Percentiles rank a stretch among this genome's conserved stretches.
Evolutionary conservation across 1,140 invertebrate genomes (phyloP).

Genomic region (Homalodisca vitripennis): DNA sequence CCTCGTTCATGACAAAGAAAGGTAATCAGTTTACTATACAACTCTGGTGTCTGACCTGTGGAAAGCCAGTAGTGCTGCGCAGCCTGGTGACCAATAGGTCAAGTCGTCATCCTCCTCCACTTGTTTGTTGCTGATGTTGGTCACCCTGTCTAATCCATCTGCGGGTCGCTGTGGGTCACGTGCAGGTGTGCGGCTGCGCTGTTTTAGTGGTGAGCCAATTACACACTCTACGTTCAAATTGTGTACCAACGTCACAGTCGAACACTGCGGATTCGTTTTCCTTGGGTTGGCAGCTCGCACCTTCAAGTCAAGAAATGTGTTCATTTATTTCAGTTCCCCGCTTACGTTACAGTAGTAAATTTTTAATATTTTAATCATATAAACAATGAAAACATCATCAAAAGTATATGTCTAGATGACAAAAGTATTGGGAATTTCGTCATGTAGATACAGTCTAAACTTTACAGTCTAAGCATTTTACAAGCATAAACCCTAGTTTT

Average conservation of each 20-base stretch:
- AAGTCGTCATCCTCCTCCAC: conserved; percentile 48
- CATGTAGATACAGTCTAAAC: too few species aligned
- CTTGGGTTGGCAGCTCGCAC: conserved; percentile 49
- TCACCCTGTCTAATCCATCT: conserved; percentile 47
- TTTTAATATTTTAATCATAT: too few species aligned
- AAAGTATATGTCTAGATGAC: too few species aligned
- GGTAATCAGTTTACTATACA: too few species aligned
- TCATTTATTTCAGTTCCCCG: background rate
- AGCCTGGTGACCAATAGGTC: conserved; percentile 66
- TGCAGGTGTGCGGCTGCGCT: conserved; percentile 48
- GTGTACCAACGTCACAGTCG: conserved; percentile 52
- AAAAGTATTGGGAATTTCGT: too few species aligned
- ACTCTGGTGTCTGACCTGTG: conserved; percentile 62
- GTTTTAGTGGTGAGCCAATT: conserved; percentile 52
- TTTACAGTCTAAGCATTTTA: too few species aligned
- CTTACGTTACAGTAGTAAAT: too few species aligned
- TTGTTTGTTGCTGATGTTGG: conserved; percentile 44
- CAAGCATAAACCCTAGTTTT: too few species aligned
- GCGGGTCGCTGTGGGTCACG: conserved; percentile 44
- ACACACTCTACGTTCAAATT: conserved; percentile 53
- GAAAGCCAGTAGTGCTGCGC: conserved; percentile 63
- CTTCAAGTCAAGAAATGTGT: background rate
- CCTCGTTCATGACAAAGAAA: too few species aligned
- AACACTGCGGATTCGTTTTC: conserved; percentile 54
- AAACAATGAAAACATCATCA: too few species aligned